Base-by-base conservation (phyloP, 2,888 invertebrate genomes). In the Beris chalybata region DNA sequence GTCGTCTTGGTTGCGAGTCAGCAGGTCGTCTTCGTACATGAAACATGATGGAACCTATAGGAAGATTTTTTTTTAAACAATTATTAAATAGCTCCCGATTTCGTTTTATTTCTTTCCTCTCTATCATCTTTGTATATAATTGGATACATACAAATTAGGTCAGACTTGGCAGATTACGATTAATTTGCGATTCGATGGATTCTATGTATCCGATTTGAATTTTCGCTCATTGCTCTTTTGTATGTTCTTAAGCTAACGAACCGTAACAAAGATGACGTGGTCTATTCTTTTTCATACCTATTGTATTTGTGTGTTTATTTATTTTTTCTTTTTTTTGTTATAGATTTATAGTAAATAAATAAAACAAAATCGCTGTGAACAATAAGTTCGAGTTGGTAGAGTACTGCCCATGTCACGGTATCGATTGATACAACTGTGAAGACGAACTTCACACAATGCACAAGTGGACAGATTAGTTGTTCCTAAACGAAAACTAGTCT, bases 21-120 rank as follows among this genome's bases (percentile, higher is more conserved):
- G 93, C 91, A 73, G 97, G 94, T 77, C 95, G 87, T 78, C 95
- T 87, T 77, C 95, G 87, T 79, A 97, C 93, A 83, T 97, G 97
- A 82, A 97, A 97, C 92, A 96, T 97, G 78, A 97, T 92, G 76
- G 95, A 95, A 82, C 96, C 96, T 93, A 82, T 59, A 76, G 79
- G 69, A 53, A 50, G 55, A 52, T 12, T 3, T 38, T 38, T 38
- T 38, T 38, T 38, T 38, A 7, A 7, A 38, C 38, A 7, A 38
- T 38, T 5, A 38, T 38, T 38, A 38, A 38, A 38, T 38, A 38
- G 38, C 38, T 38, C 3, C 38, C 38, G 38, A 38, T 38, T 38
- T 38, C 5, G 5, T 38, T 38, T 9, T 5, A 7, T 38, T 38
- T 5, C 5, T 38, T 38, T 38, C 38, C 38, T 38, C 38, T 38